A percentile compares a stretch with the other conserved stretches of the same genome.
phyloP scores from a whole-genome alignment of 2,888 invertebrate species.

The Andrena bicolor region DNA sequence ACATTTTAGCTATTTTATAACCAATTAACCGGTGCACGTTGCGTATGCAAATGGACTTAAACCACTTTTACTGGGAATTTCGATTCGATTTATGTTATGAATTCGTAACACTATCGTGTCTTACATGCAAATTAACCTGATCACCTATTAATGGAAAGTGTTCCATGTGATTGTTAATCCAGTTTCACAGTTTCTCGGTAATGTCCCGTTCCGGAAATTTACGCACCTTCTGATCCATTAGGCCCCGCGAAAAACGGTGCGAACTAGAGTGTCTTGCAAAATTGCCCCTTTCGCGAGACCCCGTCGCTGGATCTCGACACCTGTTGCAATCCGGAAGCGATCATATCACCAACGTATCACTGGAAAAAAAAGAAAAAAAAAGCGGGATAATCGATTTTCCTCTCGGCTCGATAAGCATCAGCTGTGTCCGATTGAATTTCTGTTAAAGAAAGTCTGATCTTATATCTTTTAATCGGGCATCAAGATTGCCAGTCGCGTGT shows the following conservation, averaged over 20 bases:
- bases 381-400: constrained; percentile 22
- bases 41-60: constrained; percentile 5
- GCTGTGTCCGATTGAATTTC: constrained; percentile 46
- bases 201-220: constrained; percentile 9
- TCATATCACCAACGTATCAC: neutral
- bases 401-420: constrained; percentile 30
- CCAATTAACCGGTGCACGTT: neutral
- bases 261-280: neutral
- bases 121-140: constrained; percentile 38
- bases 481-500: neutral
- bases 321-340: constrained; percentile 8
- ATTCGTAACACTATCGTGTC: neutral
- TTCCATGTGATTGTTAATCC: constrained; percentile 48
- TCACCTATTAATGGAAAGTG: constrained; percentile 53
- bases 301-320: neutral
- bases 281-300: neutral
- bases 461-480: constrained; percentile 1
- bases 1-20: neutral
- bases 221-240: constrained; percentile 1
- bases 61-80: constrained; percentile 41
- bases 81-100: neutral
- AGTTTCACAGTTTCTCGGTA: constrained; percentile 31
- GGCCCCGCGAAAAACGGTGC: neutral
- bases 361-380: no score
- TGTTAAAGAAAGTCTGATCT: constrained; percentile 44